Base-by-base conservation (phyloP, 2,797 vertebrate species). In the Myotis pilosus region DNA sequence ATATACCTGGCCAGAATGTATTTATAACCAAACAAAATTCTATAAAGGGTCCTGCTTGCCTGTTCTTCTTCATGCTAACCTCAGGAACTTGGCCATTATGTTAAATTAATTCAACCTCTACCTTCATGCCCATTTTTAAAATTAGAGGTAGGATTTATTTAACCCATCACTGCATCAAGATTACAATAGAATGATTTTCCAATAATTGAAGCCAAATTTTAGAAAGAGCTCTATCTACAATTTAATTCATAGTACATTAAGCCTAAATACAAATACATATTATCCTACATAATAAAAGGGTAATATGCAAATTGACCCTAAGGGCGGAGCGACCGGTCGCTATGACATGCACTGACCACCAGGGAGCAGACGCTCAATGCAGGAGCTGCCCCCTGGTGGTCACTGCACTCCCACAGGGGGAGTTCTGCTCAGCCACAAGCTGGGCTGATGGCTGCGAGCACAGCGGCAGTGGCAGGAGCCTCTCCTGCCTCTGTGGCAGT, bases 201-300 rank as follows among this genome's bases (percentile, higher is more conserved):
- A 49, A 53, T 82, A 30, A 51, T 10, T 64, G 25, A 94, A 89
- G n/a, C 53, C 47, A 83, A 92, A 66, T 83, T 87, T 94, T 82
- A 41, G n/a, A 41, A 87, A 75, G n/a, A 85, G 16, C 51, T 76
- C 12, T 68, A 16, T 44, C 11, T 30, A 30, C 1, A 87, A 72
- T 10, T 91, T 91, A 82, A 87, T 87, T 94, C 62, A 62, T 23
- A 25, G 11, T 41, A 41, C 11, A 33, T 72, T 64, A 83, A 71
- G 23, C 17, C 23, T 80, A 87, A 82, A 64, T 69, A 28, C 30
- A 64, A 76, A 71, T 71, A 44, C 38, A 38, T 51, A 33, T 62
- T 62, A 62, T 62, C 28, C 28, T 30, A 62, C 28, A 12, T 28
- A 60, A 60, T 60, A 28, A 60, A 25, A 60, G 25, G 55, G 10